Base-by-base conservation (phyloP, 2,113 vertebrate species). In the Lanius collurio region DNA sequence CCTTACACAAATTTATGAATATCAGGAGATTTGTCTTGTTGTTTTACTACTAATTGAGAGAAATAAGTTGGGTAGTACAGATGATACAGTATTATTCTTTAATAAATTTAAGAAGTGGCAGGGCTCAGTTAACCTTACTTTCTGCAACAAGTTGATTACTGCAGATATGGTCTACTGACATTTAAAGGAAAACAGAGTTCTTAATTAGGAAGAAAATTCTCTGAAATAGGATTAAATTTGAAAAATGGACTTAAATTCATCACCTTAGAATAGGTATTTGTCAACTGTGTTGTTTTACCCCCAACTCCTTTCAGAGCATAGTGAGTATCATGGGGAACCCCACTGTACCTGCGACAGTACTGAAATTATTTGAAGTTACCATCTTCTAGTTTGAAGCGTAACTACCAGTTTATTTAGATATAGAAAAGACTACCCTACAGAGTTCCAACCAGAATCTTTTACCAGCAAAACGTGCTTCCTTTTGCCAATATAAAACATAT, bases 251-350 rank as follows among this genome's bases (percentile, higher is more conserved):
- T 75, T 63, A 57, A 46, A 53, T 78, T 60, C 3, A 69, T 10
- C 53, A 76, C 3, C 15, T 74, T 24, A 39, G 5, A 69, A 49
- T 13, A 86, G 8, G 4, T 28, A 62, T 13, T 77, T 57, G 7
- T 39, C 31, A 41, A 13, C 30, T 27, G 13, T 41, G 7, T 7
- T 42, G 23, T 12, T 23, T 37, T 7, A 7, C 10, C 21, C 7
- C 4, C 12, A 47, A 3, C 23, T 76, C 11, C 9, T 69, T 78
- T 46, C 57, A 46, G 23, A 71, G 3, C 9, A 46, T 2, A 71
- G 1, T 30, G 63, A 73, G 18, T 33, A 63, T 28, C 20, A 63
- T 0, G 0, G 8, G 23, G 30, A 90, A 33, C 2, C 2, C 14
- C 18, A 56, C 0, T 7, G 10, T 10, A 84, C 35, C 18, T 53